Base-by-base conservation (phyloP, 2,888 invertebrate genomes). In the Oeneis ivallda region DNA sequence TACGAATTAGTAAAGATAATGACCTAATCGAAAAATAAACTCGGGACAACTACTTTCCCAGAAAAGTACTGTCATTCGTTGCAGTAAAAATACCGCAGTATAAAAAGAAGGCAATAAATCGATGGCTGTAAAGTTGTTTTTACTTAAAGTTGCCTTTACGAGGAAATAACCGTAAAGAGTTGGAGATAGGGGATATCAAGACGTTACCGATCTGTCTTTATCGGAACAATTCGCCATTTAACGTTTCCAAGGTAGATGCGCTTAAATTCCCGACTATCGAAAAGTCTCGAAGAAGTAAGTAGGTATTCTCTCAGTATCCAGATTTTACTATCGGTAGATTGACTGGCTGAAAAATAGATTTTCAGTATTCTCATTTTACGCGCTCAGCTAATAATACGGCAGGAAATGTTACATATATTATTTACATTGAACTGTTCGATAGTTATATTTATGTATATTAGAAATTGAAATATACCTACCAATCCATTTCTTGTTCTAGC, bases 61-160 rank as follows among this genome's bases (percentile, higher is more conserved):
- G 3, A 19, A 13, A 41, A 15, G 34, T 34, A 15, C n/a, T 37
- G 15, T 37, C 15, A 10, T 37, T 68, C 65, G 64, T 65, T 71
- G 59, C 70, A 73, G 80, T 79, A 83, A 82, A 82, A 83, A 80
- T 82, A 83, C 82, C 82, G 78, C 77, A 66, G 53, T 80, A 82
- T 84, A 85, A 87, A 87, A 84, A 78, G 75, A 76, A 78, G 77
- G 76, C 81, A 79, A 84, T 87, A 86, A 88, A 83, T 80, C 76
- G 76, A 76, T 78, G 81, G 86, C 74, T 85, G 87, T 89, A 90
- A 91, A 89, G 75, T 86, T 86, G 88, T 87, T 89, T 89, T 89
- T 88, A 86, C 88, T 87, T 85, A 84, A 83, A 84, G 79, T 82
- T 82, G 75, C 78, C 79, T 91, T 90, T 91, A 90, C 89, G 75